Conservation (phyloP, 2,113 vertebrate species). For the Ardeotis arabs region DNA sequence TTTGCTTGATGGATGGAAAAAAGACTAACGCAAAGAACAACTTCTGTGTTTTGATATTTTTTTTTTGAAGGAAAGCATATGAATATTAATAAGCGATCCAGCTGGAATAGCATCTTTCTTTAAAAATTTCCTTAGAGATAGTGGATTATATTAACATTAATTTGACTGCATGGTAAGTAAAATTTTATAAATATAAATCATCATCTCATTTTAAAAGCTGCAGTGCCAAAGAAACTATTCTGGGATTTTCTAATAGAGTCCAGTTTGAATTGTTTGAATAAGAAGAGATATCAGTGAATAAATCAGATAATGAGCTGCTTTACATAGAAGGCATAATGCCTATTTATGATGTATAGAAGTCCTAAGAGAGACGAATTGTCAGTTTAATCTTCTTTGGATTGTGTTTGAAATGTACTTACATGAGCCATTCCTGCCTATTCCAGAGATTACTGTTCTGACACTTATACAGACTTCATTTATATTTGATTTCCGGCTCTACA, state of each 20-base stretch:
- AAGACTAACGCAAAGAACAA: neutral
- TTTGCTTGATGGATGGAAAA: neutral
- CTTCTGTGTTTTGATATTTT: neutral
- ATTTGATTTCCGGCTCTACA: neutral
- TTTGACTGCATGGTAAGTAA: neutral
- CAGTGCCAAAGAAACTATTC: neutral
- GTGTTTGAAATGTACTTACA: slow-evolving; percentile 33
- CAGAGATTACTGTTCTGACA: neutral
- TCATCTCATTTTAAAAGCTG: slow-evolving; percentile 12
- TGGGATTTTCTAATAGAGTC: slow-evolving; percentile 19
- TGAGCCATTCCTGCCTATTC: neutral
- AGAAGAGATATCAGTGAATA: slow-evolving; percentile 19
- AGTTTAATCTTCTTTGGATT: slow-evolving; percentile 49
- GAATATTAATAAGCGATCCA: slow-evolving; percentile 31
- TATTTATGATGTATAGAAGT: slow-evolving; percentile 23
- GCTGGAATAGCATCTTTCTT: neutral
- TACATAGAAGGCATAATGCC: slow-evolving; percentile 8
- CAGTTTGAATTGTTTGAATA: slow-evolving; percentile 18
- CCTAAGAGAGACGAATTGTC: slow-evolving; percentile 2
- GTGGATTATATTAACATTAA: neutral
- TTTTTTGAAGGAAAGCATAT: neutral
- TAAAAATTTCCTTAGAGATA: neutral
- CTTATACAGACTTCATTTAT: neutral
- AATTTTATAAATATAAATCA: slow-evolving; percentile 27
- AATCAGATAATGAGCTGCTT: slow-evolving; percentile 49